Evolutionary conservation across 2,797 vertebrate genomes (phyloP).

Genomic region (Syncerus caffer): DNA sequence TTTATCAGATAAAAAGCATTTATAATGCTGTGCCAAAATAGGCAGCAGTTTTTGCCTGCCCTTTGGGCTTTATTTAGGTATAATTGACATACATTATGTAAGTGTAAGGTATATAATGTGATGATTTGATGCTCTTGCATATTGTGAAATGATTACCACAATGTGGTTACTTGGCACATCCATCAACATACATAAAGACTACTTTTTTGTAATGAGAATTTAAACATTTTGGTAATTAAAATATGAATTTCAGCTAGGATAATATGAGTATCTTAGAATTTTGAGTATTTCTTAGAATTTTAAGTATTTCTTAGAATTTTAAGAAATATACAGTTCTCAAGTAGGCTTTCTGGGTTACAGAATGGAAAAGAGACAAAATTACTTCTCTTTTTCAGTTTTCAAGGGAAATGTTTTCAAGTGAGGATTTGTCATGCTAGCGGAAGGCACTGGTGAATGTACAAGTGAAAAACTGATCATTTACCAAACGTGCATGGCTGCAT

Average conservation of each 20-base stretch:
- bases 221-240: background rate
- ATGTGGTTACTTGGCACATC: background rate
- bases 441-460: background rate
- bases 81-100: background rate
- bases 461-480: background rate
- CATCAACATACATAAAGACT: background rate
- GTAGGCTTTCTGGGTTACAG: background rate
- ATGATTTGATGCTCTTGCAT: background rate
- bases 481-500: background rate
- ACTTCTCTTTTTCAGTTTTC: background rate
- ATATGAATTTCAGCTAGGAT: background rate
- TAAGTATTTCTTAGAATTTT: background rate
- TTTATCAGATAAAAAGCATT: background rate
- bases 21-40: background rate
- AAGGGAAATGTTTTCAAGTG: conserved; percentile 15
- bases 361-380: background rate
- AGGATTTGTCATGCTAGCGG: background rate
- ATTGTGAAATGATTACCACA: background rate
- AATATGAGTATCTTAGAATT: background rate
- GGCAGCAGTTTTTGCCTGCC: background rate
- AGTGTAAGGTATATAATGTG: background rate
- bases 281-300: background rate
- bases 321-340: background rate
- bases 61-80: background rate
- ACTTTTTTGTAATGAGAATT: background rate